Conservation (phyloP, 2,113 vertebrate genomes). For the Zosterops pallidus region DNA sequence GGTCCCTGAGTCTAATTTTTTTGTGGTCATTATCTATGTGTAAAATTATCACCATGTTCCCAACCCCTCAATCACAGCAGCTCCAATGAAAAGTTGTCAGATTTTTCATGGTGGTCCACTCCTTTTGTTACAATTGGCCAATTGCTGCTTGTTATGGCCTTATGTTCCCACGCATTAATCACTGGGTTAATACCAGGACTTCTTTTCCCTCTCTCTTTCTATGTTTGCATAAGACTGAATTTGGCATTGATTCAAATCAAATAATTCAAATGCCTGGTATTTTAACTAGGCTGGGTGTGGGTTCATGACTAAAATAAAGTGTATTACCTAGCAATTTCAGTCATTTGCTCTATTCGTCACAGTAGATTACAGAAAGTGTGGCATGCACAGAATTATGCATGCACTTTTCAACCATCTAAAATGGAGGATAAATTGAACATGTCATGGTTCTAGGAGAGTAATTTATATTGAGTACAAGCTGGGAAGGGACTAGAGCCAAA, state of each 20-base stretch:
- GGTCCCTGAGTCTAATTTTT: neutral
- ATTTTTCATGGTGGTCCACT: neutral
- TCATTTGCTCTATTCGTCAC: conserved; percentile 56
- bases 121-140: neutral
- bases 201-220: neutral
- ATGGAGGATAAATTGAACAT: conserved; percentile 52
- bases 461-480: conserved; percentile 68
- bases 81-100: neutral
- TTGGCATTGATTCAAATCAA: conserved; percentile 62
- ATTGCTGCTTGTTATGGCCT: neutral
- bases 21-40: neutral
- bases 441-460: conserved; percentile 41
- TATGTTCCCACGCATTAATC: neutral
- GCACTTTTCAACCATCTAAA: conserved; percentile 46
- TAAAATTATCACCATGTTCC: neutral
- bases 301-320: conserved; percentile 54
- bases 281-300: conserved; percentile 60
- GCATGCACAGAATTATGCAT: conserved; percentile 57
- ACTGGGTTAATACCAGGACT: conserved; percentile 22
- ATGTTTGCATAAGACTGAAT: conserved; percentile 36
- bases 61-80: neutral
- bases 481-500: conserved; percentile 29
- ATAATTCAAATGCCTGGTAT: conserved; percentile 62
- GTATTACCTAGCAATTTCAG: conserved; percentile 61
- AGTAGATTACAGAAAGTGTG: conserved; percentile 54